phyloP scores from a whole-genome alignment of 1,140 invertebrate genomes.

The Drosophila prosaltans region DNA sequence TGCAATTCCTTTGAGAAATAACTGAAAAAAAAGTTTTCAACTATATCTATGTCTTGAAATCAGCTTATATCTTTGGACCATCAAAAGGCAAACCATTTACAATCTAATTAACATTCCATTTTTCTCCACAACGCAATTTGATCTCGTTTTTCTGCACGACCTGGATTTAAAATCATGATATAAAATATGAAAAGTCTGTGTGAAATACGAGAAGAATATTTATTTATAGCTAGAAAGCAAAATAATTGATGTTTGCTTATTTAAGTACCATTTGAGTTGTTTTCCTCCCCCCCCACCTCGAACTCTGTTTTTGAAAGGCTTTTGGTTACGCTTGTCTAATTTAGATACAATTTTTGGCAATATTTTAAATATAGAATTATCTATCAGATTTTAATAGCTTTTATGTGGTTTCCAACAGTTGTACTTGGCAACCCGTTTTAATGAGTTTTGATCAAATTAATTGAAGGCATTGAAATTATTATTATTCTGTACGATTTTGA shows the following conservation, averaged over 20 bases:
- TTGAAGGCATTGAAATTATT: constrained; percentile 48
- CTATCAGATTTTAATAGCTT: neutral
- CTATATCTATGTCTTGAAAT: no score
- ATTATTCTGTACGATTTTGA: constrained; percentile 13
- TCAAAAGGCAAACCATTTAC: neutral
- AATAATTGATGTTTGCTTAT: neutral
- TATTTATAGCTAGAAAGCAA: neutral
- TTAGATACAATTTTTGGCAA: neutral
- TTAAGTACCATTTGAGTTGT: neutral
- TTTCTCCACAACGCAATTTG: neutral
- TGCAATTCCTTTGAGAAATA: no score
- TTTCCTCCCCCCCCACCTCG: neutral
- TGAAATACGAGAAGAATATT: neutral
- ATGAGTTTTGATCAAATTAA: constrained; percentile 47
- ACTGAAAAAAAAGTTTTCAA: no score
- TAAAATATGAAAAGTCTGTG: neutral
- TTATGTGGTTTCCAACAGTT: neutral
- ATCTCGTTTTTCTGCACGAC: no score
- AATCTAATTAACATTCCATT: neutral
- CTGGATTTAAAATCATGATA: neutral
- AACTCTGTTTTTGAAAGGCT: neutral
- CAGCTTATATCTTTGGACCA: no score
- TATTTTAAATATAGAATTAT: constrained; percentile 4
- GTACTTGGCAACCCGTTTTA: constrained; percentile 31
- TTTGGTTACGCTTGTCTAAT: neutral